A percentile compares a stretch with the other conserved stretches of the same genome.
Evolutionary conservation across 2,888 invertebrate species (phyloP).

Genomic region (Reticulitermes lucifugus): DNA sequence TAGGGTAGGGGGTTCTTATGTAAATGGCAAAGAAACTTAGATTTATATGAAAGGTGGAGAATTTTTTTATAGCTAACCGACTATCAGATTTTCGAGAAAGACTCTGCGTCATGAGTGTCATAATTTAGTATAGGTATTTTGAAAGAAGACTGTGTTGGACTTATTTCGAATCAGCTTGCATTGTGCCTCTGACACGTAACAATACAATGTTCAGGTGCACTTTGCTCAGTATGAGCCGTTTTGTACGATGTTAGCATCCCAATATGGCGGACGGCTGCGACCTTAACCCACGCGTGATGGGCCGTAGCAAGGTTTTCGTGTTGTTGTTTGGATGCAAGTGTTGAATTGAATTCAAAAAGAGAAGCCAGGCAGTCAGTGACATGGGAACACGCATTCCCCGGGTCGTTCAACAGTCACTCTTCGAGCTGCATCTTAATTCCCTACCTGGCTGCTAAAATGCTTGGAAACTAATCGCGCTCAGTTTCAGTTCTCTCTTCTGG

Average conservation of each 20-base stretch:
- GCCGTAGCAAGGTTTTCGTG: conserved; percentile 42
- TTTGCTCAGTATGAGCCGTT: background rate
- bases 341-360: conserved; percentile 32
- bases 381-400: conserved; percentile 38
- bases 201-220: too few relatives aligned
- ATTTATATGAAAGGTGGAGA: too few relatives aligned
- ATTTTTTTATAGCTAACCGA: too few relatives aligned
- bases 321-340: conserved; percentile 28
- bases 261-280: conserved; percentile 33
- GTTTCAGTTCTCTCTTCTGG: background rate
- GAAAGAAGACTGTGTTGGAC: too few relatives aligned
- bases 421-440: conserved; percentile 31
- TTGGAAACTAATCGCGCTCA: conserved; percentile 7
- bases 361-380: conserved; percentile 38
- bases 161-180: too few relatives aligned
- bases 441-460: conserved; percentile 25
- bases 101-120: too few relatives aligned
- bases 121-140: too few relatives aligned
- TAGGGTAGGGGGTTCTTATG: too few relatives aligned
- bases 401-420: conserved; percentile 7
- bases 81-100: too few relatives aligned
- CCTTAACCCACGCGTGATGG: conserved; percentile 42
- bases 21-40: too few relatives aligned
- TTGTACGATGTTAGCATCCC: background rate
- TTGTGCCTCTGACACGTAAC: too few relatives aligned